phyloP scores from a whole-genome alignment of 2,797 vertebrate genomes.

The Aeoliscus strigatus region DNA sequence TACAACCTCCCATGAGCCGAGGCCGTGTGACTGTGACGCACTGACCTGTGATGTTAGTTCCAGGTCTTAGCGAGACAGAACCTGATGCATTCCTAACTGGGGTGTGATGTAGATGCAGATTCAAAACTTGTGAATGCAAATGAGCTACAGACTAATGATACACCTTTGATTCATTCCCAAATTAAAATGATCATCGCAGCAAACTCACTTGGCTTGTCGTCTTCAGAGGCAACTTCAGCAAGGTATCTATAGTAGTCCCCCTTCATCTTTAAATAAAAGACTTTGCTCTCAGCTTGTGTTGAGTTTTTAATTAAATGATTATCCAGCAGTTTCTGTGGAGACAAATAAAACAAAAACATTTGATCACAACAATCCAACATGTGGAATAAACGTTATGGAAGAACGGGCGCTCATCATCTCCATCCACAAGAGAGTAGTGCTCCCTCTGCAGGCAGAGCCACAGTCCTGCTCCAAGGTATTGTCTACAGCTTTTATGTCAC shows the following conservation, averaged over 20 bases:
- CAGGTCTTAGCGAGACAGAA: constrained; percentile 22
- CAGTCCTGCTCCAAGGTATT: too few relatives aligned
- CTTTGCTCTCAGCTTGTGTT: constrained; percentile 90
- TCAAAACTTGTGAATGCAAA: not conserved
- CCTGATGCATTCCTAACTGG: constrained; percentile 26
- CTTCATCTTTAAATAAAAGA: constrained; percentile 99
- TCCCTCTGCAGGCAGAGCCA: too few relatives aligned
- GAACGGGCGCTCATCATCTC: too few relatives aligned
- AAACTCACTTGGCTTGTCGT: constrained; percentile 87
- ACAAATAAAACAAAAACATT: too few relatives aligned
- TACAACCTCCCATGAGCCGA: constrained; percentile 10
- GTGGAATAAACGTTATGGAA: not conserved
- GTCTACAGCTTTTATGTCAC: too few relatives aligned
- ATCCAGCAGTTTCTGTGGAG: constrained; percentile 87
- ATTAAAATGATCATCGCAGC: not conserved
- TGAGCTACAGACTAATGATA: too few relatives aligned
- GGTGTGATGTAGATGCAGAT: constrained; percentile 9
- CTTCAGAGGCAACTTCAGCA: constrained; percentile 95
- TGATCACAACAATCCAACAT: not conserved
- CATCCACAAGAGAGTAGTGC: too few relatives aligned
- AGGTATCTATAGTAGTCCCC: constrained; percentile 99
- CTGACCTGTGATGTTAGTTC: constrained; percentile 24
- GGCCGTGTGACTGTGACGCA: constrained; percentile 20
- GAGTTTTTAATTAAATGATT: constrained; percentile 90
- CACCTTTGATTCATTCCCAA: too few relatives aligned